These are phyloP conservation scores for Nothobranchius furzeri DNA, from an alignment of 2,113 vertebrate species.

Conservation along the genomic window DNA sequence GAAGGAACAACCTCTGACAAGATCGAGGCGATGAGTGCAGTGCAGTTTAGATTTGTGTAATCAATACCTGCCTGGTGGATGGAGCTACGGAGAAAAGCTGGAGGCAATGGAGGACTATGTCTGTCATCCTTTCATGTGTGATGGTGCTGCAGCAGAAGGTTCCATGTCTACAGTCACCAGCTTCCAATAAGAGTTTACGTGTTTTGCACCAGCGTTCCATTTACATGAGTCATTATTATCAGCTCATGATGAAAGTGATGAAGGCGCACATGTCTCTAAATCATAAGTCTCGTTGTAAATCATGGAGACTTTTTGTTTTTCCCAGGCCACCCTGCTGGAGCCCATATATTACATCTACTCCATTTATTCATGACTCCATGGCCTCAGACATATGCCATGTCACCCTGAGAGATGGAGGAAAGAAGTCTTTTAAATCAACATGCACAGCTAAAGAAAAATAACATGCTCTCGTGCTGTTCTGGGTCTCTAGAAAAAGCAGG, in stretches of 20 bases:
- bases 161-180: background rate
- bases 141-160: background rate
- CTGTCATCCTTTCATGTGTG: conserved; percentile 1
- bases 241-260: background rate
- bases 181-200: too few species aligned
- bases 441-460: background rate
- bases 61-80: conserved; percentile 12
- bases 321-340: conserved; percentile 4
- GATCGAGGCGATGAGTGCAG: background rate
- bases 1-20: background rate
- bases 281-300: conserved; percentile 20
- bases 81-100: background rate
- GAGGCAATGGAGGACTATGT: background rate
- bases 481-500: conserved; percentile 1
- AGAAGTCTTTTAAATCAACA: conserved; percentile 30
- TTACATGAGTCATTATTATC: conserved; percentile 14
- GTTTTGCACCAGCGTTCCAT: background rate
- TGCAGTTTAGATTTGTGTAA: background rate
- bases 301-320: conserved; percentile 1
- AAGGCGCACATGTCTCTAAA: conserved; percentile 5
- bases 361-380: conserved; percentile 41
- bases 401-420: conserved; percentile 14
- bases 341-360: conserved; percentile 12
- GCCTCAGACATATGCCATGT: conserved; percentile 16
- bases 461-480: background rate